Evolutionary conservation across 2,888 invertebrate species (phyloP), one percentile per base, ranked within the genome.

Genomic region (Diadegma fenestrale): DNA sequence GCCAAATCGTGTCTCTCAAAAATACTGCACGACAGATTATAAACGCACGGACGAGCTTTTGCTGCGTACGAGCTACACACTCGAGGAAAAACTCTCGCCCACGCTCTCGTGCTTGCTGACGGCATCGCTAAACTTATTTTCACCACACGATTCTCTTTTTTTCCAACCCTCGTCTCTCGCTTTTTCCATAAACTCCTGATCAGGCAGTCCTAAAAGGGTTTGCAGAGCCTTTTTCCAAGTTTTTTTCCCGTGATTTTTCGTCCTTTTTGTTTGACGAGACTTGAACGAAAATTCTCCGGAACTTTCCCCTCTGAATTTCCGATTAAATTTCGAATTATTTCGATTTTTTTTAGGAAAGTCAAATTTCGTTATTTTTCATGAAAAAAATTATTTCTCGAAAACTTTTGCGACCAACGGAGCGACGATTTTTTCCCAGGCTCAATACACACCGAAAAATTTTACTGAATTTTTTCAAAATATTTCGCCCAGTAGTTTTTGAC

Each of bases 31-130:
- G 33, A n/a, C 82, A 45, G 30, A 76, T 82, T 80, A 63, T 71
- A 76, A 61, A 71, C 45, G 72, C 66, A 69, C 79, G 79, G 12
- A 14, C n/a, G 41, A 80, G 64, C 63, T 69, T 72, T 79, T 43
- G 54, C n/a, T 51, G 10, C 51, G 51, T 51, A 26, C 12, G 26
- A 22, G 58, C 7, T 41, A 71, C 33, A 51, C 19, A 75, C 33
- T 69, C 19, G 71, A 51, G 48, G 19, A 12, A 22, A 37, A 72
- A 72, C 14, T 2, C 45, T 30, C 41, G 58, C 8, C 37, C 37
- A 37, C 37, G 10, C 8, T 10, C 41, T 41, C 41, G 58, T 22
- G 22, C 14, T 33, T 54, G 19, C 12, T 37, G 71, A 54, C 71
- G 54, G 51, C 71, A 10, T 12, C 26, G 43, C 41, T 69, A 66